phyloP scores from a whole-genome alignment of 2,797 vertebrate genomes.

The Urocyon cinereoargenteus region DNA sequence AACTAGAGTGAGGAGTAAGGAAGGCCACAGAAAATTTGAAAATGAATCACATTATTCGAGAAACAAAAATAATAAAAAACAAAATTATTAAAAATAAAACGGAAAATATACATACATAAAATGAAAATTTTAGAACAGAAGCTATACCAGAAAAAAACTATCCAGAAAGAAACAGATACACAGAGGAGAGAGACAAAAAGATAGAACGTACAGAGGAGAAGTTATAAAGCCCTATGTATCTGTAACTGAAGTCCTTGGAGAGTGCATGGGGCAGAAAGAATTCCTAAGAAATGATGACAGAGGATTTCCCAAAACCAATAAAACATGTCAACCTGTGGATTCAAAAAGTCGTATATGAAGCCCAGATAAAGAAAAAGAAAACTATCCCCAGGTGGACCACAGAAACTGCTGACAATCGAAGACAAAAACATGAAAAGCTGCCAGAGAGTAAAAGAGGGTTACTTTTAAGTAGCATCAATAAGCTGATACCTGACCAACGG shows the following conservation, averaged over 20 bases:
- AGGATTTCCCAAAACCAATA: background rate
- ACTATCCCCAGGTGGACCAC: background rate
- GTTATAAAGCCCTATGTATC: background rate
- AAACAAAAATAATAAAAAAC: background rate
- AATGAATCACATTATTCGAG: background rate
- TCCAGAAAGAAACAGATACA: background rate
- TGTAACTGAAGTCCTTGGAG: background rate
- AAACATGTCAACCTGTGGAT: background rate
- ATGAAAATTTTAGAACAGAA: background rate
- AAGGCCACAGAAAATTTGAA: background rate
- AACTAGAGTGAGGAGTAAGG: background rate
- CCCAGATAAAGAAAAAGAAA: background rate
- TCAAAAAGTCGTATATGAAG: background rate
- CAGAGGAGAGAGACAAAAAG: background rate
- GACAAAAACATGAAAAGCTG: background rate
- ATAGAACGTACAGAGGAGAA: background rate
- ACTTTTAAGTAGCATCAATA: background rate
- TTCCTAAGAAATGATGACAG: background rate
- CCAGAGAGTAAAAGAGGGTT: background rate
- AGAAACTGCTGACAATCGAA: background rate
- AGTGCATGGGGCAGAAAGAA: background rate
- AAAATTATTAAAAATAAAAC: slow-evolving; percentile 16
- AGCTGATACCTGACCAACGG: background rate
- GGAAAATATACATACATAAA: background rate
- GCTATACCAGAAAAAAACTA: background rate